Conservation (phyloP, 2,113 vertebrate species). For the Emydura subglobosa region DNA sequence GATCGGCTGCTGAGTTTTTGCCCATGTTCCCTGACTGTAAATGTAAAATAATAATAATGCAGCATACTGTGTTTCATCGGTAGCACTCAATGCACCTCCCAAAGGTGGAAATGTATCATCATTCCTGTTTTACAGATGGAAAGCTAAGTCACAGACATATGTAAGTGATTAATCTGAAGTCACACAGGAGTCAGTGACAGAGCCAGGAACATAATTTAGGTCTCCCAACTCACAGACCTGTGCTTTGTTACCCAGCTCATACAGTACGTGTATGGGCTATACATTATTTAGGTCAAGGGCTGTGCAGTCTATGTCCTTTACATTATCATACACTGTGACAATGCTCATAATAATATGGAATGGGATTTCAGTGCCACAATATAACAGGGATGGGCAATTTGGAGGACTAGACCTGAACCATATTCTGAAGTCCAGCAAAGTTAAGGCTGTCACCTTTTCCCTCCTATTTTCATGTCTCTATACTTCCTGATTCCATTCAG, state of each 20-base stretch:
- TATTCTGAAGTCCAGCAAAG: background rate
- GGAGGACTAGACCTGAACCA: rapidly evolving
- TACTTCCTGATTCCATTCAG: background rate
- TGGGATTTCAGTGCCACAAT: background rate
- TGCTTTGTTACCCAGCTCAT: rapidly evolving
- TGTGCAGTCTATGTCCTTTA: background rate
- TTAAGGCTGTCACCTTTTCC: background rate
- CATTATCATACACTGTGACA: background rate
- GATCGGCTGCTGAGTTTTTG: background rate
- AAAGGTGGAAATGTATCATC: background rate
- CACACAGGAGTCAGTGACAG: background rate
- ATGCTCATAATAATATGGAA: background rate
- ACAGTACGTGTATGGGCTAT: background rate
- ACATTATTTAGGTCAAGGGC: background rate
- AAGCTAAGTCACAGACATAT: background rate
- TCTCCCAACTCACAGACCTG: background rate
- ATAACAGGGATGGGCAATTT: background rate
- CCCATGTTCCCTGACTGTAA: background rate
- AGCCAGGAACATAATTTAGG: background rate
- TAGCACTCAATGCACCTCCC: background rate
- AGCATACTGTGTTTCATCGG: background rate
- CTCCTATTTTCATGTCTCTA: background rate
- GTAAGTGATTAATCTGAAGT: background rate
- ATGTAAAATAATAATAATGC: background rate
- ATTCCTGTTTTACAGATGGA: background rate